phyloP scores from a whole-genome alignment of 2,888 invertebrate genomes.

The Abscondita cerata region DNA sequence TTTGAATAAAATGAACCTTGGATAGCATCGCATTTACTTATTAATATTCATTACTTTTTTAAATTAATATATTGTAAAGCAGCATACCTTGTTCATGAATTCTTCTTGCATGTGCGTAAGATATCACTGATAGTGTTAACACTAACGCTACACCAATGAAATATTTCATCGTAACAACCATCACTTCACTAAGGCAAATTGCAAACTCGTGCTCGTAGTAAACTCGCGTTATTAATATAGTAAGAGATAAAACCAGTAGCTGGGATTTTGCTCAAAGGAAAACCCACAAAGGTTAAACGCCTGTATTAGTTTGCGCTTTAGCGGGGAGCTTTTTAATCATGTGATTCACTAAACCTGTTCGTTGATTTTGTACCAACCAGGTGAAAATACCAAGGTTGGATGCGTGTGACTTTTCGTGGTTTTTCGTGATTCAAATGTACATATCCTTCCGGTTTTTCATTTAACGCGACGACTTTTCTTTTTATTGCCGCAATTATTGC shows the following conservation, averaged over 20 bases:
- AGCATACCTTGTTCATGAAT: not conserved
- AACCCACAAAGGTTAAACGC: slow-evolving; percentile 14
- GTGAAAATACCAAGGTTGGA: slow-evolving; percentile 21
- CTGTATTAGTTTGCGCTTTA: not conserved
- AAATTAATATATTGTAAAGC: not conserved
- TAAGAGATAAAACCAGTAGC: slow-evolving; percentile 7
- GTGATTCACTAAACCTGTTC: slow-evolving; percentile 20
- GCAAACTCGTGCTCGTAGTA: not conserved
- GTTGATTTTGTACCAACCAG: slow-evolving; percentile 12
- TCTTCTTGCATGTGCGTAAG: not conserved
- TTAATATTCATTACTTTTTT: not conserved
- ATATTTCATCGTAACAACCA: not conserved
- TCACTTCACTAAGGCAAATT: not conserved
- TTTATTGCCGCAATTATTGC: not conserved
- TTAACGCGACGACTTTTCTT: not conserved
- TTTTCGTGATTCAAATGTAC: slow-evolving; percentile 14
- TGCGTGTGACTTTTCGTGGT: slow-evolving; percentile 8
- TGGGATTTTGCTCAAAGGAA: slow-evolving; percentile 16
- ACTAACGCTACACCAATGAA: not conserved
- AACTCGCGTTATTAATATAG: not conserved
- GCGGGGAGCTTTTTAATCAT: not conserved
- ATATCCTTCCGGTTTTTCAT: slow-evolving; percentile 14
- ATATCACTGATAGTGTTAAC: not conserved
- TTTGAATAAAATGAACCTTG: not conserved
- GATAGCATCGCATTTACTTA: no score